A percentile compares a stretch with the other conserved stretches of the same genome.
Evolutionary conservation across 2,797 vertebrate species (phyloP).

Genomic region (Chelonia mydas): DNA sequence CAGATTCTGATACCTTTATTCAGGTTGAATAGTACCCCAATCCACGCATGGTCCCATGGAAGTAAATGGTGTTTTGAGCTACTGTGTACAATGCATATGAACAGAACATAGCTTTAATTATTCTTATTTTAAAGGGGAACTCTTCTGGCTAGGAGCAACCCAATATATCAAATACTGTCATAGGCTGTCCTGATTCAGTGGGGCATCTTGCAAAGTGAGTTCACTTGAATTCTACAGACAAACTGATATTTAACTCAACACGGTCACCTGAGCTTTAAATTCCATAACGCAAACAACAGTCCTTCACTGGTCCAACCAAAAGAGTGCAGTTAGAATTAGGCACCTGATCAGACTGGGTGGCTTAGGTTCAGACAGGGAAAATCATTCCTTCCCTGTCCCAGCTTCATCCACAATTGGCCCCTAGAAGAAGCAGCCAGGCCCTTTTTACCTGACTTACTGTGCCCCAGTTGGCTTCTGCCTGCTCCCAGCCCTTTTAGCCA

Average conservation of each 20-base stretch:
- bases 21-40: background rate
- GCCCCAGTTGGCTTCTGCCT: background rate
- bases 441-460: background rate
- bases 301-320: background rate
- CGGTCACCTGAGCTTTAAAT: background rate
- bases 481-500: background rate
- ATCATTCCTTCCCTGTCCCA: background rate
- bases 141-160: constrained; percentile 52
- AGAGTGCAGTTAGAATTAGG: background rate
- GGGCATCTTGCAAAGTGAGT: background rate
- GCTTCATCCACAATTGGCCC: background rate
- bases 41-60: fast-evolving
- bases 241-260: background rate
- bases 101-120: background rate
- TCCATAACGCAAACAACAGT: background rate
- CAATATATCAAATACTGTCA: background rate
- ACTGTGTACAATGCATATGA: background rate
- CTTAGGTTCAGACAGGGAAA: background rate
- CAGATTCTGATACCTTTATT: background rate
- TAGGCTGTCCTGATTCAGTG: background rate
- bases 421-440: background rate
- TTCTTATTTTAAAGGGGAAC: constrained; percentile 41
- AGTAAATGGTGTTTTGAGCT: fast-evolving
- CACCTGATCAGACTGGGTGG: background rate
- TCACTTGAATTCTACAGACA: background rate